These are phyloP conservation scores for Tapera naevia DNA, from an alignment of 2,797 vertebrate species.

Conservation along the genomic window DNA sequence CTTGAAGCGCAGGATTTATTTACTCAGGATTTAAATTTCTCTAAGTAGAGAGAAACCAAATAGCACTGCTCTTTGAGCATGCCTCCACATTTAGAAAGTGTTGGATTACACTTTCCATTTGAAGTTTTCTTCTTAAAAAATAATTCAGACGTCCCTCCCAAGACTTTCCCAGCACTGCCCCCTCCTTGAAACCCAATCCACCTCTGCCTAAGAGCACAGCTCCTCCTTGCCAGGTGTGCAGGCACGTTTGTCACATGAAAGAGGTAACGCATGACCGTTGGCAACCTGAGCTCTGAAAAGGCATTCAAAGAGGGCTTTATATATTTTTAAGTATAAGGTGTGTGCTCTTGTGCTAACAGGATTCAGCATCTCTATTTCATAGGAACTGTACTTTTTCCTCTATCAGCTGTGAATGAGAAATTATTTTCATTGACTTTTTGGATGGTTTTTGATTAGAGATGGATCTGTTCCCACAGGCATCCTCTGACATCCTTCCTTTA, in stretches of 20 bases:
- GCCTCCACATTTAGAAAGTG: constrained; percentile 54
- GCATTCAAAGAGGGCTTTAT: background rate
- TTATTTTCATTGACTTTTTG: constrained; percentile 30
- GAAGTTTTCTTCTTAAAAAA: constrained; percentile 70
- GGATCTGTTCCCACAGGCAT: background rate
- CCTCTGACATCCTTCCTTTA: constrained; percentile 8
- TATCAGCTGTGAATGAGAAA: background rate
- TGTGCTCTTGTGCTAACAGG: background rate
- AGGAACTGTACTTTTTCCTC: background rate
- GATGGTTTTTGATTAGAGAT: constrained; percentile 3
- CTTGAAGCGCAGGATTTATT: constrained; percentile 65
- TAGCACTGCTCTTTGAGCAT: constrained; percentile 56
- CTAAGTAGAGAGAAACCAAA: constrained; percentile 62
- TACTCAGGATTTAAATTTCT: constrained; percentile 63
- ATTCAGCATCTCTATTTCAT: background rate
- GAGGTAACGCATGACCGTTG: background rate
- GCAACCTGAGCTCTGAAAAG: constrained; percentile 36
- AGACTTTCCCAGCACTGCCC: constrained; percentile 35
- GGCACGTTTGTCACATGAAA: constrained; percentile 51
- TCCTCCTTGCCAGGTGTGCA: constrained; percentile 59
- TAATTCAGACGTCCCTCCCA: constrained; percentile 53
- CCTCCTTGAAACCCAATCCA: constrained; percentile 60
- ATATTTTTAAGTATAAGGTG: background rate
- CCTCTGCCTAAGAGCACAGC: background rate
- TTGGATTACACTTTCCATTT: constrained; percentile 72